Percentiles rank a stretch among this genome's conserved stretches.
These are phyloP conservation scores for Philopotamus ludificatus DNA, from an alignment of 1,140 invertebrate genomes.

Conservation along the genomic window DNA sequence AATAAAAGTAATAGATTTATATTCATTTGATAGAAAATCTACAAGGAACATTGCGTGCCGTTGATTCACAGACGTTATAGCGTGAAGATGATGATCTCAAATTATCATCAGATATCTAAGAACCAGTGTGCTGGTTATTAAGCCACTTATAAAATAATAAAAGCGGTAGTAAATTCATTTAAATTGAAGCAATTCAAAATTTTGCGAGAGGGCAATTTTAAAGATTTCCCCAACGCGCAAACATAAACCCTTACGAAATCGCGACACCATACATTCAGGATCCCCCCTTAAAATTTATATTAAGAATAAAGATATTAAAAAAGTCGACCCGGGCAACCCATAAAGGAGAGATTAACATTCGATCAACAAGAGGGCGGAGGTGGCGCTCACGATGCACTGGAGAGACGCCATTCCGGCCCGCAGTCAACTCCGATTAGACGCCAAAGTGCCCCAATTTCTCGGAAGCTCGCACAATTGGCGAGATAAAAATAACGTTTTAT, in stretches of 20 bases:
- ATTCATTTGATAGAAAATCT: no score
- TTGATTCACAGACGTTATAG: no score
- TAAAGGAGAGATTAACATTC: conserved; percentile 21
- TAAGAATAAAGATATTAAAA: neutral
- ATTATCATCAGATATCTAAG: no score
- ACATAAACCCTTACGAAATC: neutral
- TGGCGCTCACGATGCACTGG: conserved; percentile 24
- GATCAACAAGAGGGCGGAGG: conserved; percentile 15
- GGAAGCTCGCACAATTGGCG: conserved; percentile 37
- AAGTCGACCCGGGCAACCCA: neutral
- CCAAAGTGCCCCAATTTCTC: conserved; percentile 24
- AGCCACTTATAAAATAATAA: no score
- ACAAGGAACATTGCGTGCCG: no score
- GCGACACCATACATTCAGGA: neutral
- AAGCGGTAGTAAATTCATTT: no score
- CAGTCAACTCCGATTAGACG: neutral
- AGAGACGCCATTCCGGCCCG: conserved; percentile 5
- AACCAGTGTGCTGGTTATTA: no score
- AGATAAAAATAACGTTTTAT: conserved; percentile 42
- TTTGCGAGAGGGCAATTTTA: no score
- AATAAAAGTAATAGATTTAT: no score
- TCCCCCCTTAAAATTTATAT: neutral
- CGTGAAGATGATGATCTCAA: no score
- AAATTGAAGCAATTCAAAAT: no score
- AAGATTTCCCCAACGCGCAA: neutral